Conservation (phyloP, 2,797 vertebrate species). For the Urosaurus nigricauda region DNA sequence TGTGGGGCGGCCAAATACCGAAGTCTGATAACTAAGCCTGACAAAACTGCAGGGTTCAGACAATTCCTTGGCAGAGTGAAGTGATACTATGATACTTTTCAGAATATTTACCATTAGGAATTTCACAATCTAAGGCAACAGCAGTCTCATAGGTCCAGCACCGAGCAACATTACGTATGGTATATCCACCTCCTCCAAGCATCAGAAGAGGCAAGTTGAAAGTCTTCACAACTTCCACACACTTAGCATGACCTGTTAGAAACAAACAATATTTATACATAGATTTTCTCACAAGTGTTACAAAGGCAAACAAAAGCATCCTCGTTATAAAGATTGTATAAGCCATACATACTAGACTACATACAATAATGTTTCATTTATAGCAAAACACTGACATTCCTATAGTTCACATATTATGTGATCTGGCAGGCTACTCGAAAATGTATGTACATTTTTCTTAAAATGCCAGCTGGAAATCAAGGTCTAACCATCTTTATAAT, state of each 20-base stretch:
- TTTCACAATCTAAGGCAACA: conserved; percentile 87
- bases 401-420: neutral
- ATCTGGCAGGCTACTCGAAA: neutral
- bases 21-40: neutral
- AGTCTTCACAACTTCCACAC: conserved; percentile 93
- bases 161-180: conserved; percentile 86
- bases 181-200: conserved; percentile 86
- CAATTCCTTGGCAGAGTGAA: neutral
- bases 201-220: conserved; percentile 89
- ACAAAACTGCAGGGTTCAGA: neutral
- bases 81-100: conserved; percentile 18
- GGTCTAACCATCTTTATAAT: neutral
- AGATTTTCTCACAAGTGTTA: neutral
- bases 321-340: too few relatives aligned
- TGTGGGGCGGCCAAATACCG: neutral
- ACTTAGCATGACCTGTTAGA: conserved; percentile 89
- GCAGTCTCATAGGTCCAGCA: conserved; percentile 88
- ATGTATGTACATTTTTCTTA: neutral
- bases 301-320: neutral
- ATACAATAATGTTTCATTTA: neutral
- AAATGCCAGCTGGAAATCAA: neutral
- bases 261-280: conserved; percentile 2
- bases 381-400: neutral
- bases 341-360: neutral
- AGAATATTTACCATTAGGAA: conserved; percentile 86